Percentiles rank a stretch among this genome's conserved stretches.
phyloP scores from a whole-genome alignment of 64 coral and sea anemone species.

The Dendronephthya gigantea region DNA sequence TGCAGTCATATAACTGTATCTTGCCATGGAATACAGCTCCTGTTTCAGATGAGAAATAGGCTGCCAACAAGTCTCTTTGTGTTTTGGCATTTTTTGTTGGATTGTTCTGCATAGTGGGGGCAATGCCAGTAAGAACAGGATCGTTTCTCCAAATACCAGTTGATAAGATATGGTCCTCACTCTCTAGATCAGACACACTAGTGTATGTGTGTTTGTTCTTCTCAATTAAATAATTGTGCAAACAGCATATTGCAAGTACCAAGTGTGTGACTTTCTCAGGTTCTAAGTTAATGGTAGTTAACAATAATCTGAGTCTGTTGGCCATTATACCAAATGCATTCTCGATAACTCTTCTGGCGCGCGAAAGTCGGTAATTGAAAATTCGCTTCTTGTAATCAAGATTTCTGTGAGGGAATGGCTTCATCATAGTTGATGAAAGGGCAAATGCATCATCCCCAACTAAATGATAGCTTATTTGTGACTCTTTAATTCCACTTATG shows the following conservation, averaged over 20 bases:
- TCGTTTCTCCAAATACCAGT: background rate
- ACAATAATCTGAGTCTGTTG: background rate
- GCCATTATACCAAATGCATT: conserved; percentile 6
- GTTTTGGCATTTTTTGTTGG: background rate
- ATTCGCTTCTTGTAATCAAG: background rate
- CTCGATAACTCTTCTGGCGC: background rate
- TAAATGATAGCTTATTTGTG: background rate
- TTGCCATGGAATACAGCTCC: background rate
- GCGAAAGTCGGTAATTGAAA: background rate
- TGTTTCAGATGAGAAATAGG: background rate
- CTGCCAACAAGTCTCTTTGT: background rate
- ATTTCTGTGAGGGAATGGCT: background rate
- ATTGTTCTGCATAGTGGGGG: background rate
- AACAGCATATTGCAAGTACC: background rate
- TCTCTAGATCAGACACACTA: background rate
- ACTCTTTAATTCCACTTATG: background rate
- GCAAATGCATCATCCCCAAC: conserved; percentile 2
- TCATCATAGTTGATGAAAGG: background rate
- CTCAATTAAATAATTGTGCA: background rate
- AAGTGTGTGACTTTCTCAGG: background rate
- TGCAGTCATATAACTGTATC: background rate
- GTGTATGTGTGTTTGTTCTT: background rate
- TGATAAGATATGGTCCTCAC: background rate
- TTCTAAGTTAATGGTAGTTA: background rate
- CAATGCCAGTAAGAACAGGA: background rate